A percentile compares a stretch with the other conserved stretches of the same genome.
Conservation (phyloP, 1,140 invertebrate species). For the Heliconius congener region DNA sequence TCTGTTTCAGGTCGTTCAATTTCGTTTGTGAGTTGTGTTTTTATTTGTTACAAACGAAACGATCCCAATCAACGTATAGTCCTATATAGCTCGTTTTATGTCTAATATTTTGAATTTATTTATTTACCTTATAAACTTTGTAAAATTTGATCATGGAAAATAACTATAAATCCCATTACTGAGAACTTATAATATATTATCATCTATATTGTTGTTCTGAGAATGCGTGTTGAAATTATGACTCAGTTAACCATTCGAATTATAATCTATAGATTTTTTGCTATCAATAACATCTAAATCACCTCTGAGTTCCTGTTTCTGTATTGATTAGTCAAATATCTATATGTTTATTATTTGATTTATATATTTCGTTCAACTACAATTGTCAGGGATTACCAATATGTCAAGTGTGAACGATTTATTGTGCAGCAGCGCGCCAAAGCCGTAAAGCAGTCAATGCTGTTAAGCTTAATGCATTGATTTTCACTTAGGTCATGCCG, state of each 20-base stretch:
- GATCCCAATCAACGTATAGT: slow-evolving; percentile 58
- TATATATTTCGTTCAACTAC: neutral
- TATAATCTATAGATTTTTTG: slow-evolving; percentile 14
- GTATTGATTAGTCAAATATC: slow-evolving; percentile 1
- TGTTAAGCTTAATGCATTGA: slow-evolving; percentile 33
- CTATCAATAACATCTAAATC: neutral
- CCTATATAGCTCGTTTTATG: slow-evolving; percentile 17
- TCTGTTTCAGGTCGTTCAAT: slow-evolving; percentile 65
- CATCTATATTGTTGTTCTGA: slow-evolving; percentile 16
- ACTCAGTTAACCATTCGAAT: slow-evolving; percentile 19
- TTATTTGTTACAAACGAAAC: slow-evolving; percentile 64
- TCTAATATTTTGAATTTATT: slow-evolving; percentile 22
- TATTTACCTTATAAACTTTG: slow-evolving; percentile 23
- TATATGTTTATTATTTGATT: slow-evolving; percentile 23
- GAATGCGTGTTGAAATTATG: slow-evolving; percentile 23
- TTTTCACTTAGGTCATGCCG: slow-evolving; percentile 6
- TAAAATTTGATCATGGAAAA: slow-evolving; percentile 28
- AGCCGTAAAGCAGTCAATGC: slow-evolving; percentile 44
- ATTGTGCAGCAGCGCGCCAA: slow-evolving; percentile 28
- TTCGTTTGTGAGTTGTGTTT: slow-evolving; percentile 61
- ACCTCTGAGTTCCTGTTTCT: slow-evolving; percentile 11
- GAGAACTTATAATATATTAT: slow-evolving; percentile 30
- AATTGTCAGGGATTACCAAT: slow-evolving; percentile 20
- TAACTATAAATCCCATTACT: slow-evolving; percentile 22
- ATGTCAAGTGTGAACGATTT: slow-evolving; percentile 29